Conservation (phyloP, 1,140 invertebrate species). For the Scaptodrosophila lebanonensis region DNA sequence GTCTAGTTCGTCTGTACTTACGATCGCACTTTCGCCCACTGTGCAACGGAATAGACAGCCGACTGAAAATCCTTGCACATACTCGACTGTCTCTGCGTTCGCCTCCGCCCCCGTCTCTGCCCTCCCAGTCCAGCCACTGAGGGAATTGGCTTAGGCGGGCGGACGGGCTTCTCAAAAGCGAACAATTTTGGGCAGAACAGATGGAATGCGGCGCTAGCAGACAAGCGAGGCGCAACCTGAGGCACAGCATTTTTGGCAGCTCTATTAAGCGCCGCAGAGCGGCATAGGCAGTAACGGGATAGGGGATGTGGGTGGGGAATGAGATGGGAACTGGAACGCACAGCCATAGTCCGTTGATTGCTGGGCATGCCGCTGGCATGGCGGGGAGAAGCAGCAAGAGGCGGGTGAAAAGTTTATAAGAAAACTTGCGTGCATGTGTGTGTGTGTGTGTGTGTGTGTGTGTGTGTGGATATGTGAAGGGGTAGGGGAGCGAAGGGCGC, state of each 20-base stretch:
- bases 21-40: constrained; percentile 11
- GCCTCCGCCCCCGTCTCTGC: too few relatives aligned
- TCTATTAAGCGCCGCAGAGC: constrained; percentile 61
- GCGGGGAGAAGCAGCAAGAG: too few relatives aligned
- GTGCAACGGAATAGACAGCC: constrained; percentile 8
- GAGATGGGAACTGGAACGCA: too few relatives aligned
- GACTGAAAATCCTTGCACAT: too few relatives aligned
- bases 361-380: too few relatives aligned
- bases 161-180: constrained; percentile 3
- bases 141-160: constrained; percentile 53
- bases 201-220: constrained; percentile 51
- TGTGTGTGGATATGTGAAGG: constrained; percentile 55
- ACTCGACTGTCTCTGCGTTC: too few relatives aligned
- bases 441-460: constrained; percentile 20
- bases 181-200: constrained; percentile 62
- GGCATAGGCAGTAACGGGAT: too few relatives aligned
- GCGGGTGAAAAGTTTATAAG: constrained; percentile 46
- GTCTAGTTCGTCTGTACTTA: too few relatives aligned
- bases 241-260: constrained; percentile 61
- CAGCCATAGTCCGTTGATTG: constrained; percentile 17
- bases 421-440: constrained; percentile 37
- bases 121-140: constrained; percentile 44
- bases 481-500: constrained; percentile 1
- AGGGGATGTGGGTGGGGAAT: too few relatives aligned
- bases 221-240: constrained; percentile 54